These are phyloP conservation scores for Puma concolor DNA, from an alignment of 2,113 vertebrate species.

Conservation along the genomic window DNA sequence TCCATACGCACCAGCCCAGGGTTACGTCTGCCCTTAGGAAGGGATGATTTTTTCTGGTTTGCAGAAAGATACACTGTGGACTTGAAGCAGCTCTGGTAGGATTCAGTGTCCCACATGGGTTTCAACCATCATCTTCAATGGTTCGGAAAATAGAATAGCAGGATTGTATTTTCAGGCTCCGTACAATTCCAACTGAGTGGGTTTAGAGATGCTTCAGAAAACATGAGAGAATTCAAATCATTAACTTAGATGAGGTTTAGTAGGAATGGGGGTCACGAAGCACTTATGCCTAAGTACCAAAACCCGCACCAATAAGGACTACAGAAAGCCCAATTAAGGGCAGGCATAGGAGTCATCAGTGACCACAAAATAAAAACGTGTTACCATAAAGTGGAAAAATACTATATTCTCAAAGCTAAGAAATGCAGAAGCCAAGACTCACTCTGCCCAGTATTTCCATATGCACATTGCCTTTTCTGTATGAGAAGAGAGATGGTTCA, in stretches of 20 bases:
- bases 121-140: not conserved
- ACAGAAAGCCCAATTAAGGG: not conserved
- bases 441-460: not conserved
- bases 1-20: fast-evolving
- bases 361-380: not conserved
- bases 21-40: not conserved
- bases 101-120: not conserved
- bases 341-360: not conserved
- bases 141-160: not conserved
- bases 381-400: not conserved
- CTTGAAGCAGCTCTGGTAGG: not conserved
- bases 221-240: not conserved
- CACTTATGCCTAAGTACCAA: not conserved
- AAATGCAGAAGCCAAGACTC: not conserved
- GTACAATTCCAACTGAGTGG: not conserved
- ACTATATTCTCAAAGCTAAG: not conserved
- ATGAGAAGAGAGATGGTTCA: not conserved
- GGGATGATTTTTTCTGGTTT: not conserved
- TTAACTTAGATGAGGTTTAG: not conserved
- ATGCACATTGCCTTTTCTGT: fast-evolving
- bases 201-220: not conserved
- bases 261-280: not conserved
- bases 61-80: not conserved
- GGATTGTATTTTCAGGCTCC: not conserved
- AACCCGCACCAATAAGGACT: not conserved